phyloP scores from a whole-genome alignment of 2,888 invertebrate species.

The Apodemia duryi region DNA sequence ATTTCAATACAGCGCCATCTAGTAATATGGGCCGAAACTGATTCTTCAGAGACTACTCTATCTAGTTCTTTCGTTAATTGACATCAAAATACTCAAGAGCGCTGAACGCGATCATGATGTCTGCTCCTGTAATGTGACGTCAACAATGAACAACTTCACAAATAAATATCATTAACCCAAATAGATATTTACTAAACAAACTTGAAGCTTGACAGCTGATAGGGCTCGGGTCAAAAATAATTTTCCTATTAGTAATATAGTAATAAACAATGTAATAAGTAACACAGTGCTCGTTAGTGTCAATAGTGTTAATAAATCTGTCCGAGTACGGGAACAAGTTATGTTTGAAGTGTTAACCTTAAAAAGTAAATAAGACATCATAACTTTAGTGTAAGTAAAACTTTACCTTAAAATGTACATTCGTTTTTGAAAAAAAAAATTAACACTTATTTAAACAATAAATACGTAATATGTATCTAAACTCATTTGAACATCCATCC shows the following conservation, averaged over 20 bases:
- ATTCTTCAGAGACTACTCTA: not conserved
- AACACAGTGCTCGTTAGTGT: not conserved
- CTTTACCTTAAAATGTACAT: not conserved
- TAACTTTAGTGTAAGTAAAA: not conserved
- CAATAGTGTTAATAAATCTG: not conserved
- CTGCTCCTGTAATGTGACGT: not conserved
- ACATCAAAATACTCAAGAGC: not conserved
- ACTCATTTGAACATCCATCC: too few relatives aligned
- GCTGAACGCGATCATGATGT: not conserved
- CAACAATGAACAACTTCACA: not conserved
- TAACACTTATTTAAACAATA: too few relatives aligned
- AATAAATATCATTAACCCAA: not conserved
- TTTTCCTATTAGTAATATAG: constrained; percentile 22
- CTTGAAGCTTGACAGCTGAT: constrained; percentile 18
- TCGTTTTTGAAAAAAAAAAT: not conserved
- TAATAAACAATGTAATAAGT: constrained; percentile 22
- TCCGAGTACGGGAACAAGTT: not conserved
- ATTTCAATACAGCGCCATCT: constrained; percentile 17
- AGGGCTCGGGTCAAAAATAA: constrained; percentile 17
- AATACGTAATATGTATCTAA: too few relatives aligned
- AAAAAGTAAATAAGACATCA: not conserved
- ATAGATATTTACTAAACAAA: constrained; percentile 10
- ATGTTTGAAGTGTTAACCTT: not conserved
- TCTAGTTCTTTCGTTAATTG: not conserved
- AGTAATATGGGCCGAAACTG: not conserved